phyloP scores from a whole-genome alignment of 2,797 vertebrate species.

The Cossypha caffra region DNA sequence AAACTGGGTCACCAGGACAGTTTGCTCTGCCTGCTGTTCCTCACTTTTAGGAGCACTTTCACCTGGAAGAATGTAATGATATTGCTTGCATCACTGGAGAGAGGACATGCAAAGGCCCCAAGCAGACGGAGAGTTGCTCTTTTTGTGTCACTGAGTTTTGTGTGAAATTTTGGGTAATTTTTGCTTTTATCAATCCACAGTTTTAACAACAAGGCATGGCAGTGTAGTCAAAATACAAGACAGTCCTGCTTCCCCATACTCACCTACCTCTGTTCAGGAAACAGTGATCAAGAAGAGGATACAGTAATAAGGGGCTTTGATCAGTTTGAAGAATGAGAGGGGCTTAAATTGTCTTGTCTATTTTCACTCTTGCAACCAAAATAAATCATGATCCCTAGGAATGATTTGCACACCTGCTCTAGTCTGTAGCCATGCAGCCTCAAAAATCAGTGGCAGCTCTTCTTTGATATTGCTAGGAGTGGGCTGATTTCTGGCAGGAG shows the following conservation, averaged over 20 bases:
- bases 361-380: not conserved
- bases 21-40: not conserved
- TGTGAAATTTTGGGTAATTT: accelerated
- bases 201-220: not conserved
- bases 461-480: not conserved
- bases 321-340: not conserved
- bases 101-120: accelerated
- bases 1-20: not conserved
- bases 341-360: not conserved
- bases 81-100: not conserved
- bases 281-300: not conserved
- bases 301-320: not conserved
- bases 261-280: not conserved
- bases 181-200: not conserved
- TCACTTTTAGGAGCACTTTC: not conserved
- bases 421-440: not conserved
- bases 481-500: accelerated
- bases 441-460: not conserved
- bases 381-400: not conserved
- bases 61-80: not conserved
- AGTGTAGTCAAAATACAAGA: not conserved
- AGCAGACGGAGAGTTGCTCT: not conserved
- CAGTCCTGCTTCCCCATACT: not conserved
- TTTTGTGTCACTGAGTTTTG: not conserved
- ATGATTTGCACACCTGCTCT: not conserved